Percentiles rank a stretch among this genome's conserved stretches.
These are phyloP conservation scores for Esperia sulphurella DNA, from an alignment of 2,888 invertebrate species.

Conservation along the genomic window DNA sequence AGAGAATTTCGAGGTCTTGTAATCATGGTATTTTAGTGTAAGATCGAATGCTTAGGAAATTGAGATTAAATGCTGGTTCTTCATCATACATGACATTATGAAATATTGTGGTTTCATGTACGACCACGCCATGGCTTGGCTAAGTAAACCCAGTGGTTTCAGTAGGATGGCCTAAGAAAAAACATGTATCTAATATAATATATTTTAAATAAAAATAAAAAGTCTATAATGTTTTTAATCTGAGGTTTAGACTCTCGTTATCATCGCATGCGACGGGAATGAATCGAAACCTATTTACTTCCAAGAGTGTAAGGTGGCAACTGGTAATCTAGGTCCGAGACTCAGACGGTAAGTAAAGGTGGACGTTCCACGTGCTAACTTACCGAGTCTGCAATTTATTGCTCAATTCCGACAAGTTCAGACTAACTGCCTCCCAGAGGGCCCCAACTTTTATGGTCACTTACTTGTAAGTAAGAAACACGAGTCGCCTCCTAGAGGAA, in stretches of 20 bases:
- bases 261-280: background rate
- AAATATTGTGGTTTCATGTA: too few species aligned
- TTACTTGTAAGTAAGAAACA: conserved; percentile 16
- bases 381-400: conserved; percentile 39
- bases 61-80: too few species aligned
- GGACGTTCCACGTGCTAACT: background rate
- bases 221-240: too few species aligned
- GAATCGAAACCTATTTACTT: conserved; percentile 5
- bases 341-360: conserved; percentile 10
- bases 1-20: too few species aligned
- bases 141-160: too few species aligned
- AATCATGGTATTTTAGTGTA: too few species aligned
- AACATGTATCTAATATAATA: too few species aligned
- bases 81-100: too few species aligned
- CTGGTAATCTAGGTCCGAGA: conserved; percentile 19
- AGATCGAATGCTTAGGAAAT: too few species aligned
- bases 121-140: too few species aligned
- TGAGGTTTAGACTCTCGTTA: background rate
- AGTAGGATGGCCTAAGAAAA: too few species aligned
- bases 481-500: background rate
- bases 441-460: conserved; percentile 24
- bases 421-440: conserved; percentile 34
- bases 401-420: conserved; percentile 42
- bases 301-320: background rate
- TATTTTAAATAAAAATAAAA: too few species aligned